Evolutionary conservation across 1,140 invertebrate species (phyloP), one percentile per base, ranked within the genome.

Genomic region (Drosophila mojavensis): DNA sequence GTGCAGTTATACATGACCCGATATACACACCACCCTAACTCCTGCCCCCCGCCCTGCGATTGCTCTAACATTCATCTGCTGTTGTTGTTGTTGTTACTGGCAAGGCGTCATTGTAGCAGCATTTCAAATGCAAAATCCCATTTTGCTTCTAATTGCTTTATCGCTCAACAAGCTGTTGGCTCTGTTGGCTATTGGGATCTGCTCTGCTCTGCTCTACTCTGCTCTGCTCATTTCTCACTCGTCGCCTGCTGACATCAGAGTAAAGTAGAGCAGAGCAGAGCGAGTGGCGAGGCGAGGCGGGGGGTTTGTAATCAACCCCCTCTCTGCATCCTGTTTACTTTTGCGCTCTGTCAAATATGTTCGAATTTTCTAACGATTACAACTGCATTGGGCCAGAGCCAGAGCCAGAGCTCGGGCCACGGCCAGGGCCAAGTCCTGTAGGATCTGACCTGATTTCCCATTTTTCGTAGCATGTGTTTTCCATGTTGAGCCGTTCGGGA

Each of bases 291-390:
- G 36, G 36, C 28, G 28, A 5, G 28, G 28, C 4, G 28, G 4
- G 28, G 5, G 43, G 43, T 6, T 7, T 17, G 47, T 48, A 63
- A 59, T 56, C 78, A 45, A 51, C 74, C 33, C 54, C 63, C 61
- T 33, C 55, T 26, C 24, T 28, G 43, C 17, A 28, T 60, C 54
- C 65, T 89, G 84, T 89, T 89, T 89, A 89, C 78, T 88, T 89
- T 89, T 89, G 81, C 62, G 84, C 84, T 89, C 70, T 89, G 84
- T 89, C 84, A 89, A 89, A 89, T 89, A 89, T 89, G 84, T 89
- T 89, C 84, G 84, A 89, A 89, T 89, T 89, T 89, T 89, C 78
- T 75, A 89, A 84, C 84, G 84, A 89, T 89, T 89, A 89, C 84
- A 89, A 89, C 80, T 89, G 79, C 80, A 79, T 78, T 77, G 69